Conservation (phyloP, 1,140 invertebrate genomes). For the Batillaria attramentaria region DNA sequence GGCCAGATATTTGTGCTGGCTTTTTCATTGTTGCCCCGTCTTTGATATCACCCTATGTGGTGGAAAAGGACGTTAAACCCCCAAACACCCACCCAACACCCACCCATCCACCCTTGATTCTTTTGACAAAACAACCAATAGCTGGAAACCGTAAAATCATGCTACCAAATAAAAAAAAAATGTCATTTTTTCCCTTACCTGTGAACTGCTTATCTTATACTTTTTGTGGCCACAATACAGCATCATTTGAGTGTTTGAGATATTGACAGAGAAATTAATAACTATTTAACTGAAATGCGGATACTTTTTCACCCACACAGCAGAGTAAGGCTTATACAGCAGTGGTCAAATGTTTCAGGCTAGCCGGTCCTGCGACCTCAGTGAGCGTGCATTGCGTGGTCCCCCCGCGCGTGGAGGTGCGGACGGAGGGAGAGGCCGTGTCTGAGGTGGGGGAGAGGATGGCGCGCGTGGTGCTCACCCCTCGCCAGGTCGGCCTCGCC, state of each 20-base stretch:
- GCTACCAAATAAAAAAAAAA: too few species aligned
- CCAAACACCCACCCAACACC: too few species aligned
- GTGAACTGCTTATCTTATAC: neutral
- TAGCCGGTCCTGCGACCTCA: conserved; percentile 13
- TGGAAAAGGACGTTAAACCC: too few species aligned
- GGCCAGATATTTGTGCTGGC: neutral
- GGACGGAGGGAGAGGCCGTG: conserved; percentile 12
- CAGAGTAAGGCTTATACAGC: neutral
- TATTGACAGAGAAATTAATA: too few species aligned
- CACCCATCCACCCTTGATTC: too few species aligned
- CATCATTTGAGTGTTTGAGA: neutral
- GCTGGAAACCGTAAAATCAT: too few species aligned
- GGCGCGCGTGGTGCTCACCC: conserved; percentile 15
- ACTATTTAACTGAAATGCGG: too few species aligned
- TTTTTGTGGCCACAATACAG: neutral
- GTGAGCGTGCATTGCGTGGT: conserved; percentile 12
- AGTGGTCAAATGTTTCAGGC: neutral
- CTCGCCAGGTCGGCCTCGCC: neutral
- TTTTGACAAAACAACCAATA: too few species aligned
- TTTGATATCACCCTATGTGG: too few species aligned
- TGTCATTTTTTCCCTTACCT: too few species aligned
- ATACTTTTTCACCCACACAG: neutral
- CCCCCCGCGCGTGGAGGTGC: conserved; percentile 11
- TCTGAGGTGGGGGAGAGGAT: neutral
- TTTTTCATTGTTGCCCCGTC: too few species aligned